Base-by-base conservation (phyloP, 2,888 invertebrate species). In the Machimus rusticus region DNA sequence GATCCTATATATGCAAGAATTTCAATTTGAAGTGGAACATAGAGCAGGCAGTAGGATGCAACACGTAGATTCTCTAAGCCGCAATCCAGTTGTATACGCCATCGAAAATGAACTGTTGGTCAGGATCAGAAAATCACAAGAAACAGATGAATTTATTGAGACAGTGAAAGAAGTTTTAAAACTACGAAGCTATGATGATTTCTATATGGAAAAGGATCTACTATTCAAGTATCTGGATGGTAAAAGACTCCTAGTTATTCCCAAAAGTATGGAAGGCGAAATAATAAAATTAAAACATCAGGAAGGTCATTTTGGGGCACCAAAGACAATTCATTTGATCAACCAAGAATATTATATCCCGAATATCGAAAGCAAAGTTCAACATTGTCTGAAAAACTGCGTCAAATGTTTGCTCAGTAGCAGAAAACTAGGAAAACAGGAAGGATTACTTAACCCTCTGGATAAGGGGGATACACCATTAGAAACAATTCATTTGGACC, bases 1-100 rank as follows among this genome's bases (percentile, higher is more conserved):
- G 91, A 90, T 90, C 87, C 76, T 90, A 14, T 76, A 87, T 31
- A 78, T 89, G 74, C 76, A 89, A 86, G 74, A 88, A 57, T 88
- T 86, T 82, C 43, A 87, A n/a, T 88, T 87, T 74, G 84, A 23
- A 2, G 77, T 87, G 3, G 66, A 88, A 16, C 88, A 89, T 87
- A 46, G 88, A 28, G 28, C 28, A 2, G 28, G 28, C 31, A 31
- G 31, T 31, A 31, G 0, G 37, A 6, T 8, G 37, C 8, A 37
- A 37, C 37, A 37, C 37, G 37, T 37, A 8, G 37, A 37, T 37
- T 8, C 8, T 1, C 31, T 82, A 31, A 82, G 87, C 8, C 28
- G 5, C 2, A 74, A 14, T 1, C 37, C 16, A 88, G 31, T 87
- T 16, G 82, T 88, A 12, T 87, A 87, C 1, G 74, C 88, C 19